Base-by-base conservation (phyloP, 2,113 vertebrate genomes). In the Hemiprocne comata region DNA sequence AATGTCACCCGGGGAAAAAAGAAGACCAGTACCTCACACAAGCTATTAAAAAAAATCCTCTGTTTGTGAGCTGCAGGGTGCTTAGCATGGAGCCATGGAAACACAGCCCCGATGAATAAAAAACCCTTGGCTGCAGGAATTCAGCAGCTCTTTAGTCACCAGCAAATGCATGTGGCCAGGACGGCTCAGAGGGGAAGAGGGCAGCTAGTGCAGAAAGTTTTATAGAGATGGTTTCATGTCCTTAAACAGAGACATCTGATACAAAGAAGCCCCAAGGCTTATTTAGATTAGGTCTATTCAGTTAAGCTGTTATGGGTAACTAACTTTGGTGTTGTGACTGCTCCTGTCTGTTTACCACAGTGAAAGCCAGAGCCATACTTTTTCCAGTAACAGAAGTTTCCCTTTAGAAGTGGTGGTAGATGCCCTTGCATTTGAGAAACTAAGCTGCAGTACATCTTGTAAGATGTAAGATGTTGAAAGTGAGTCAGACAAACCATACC, bases 31-130 rank as follows among this genome's bases (percentile, higher is more conserved):
- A 67, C 79, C n/a, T 95, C 85, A 69, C 57, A 87, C 48, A 61
- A 86, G 61, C 73, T 78, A 4, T 67, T 93, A 84, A 86, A 90
- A 95, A 90, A 95, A 93, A 65, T 75, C 48, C 36, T 88, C 69
- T 84, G 42, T 33, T 76, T 95, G 77, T 77, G 79, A 84, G 76
- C 93, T 89, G 48, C 75, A 60, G 80, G 65, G 44, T 86, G 72
- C 92, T 93, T 94, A 90, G 57, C 65, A 50, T 64, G 78, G 64
- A 95, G 55, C 74, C 76, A 81, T 94, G 85, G 83, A 93, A 93
- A 90, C 67, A 36, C 36, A 93, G 34, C 21, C 44, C 33, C 2
- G 7, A 4, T 1, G 10, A 81, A 85, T 57, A 92, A 91, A 91
- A 87, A 67, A 2, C 1, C 0, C 65, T 36, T 65, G 76, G 48